Conservation (phyloP, 2,113 vertebrate species). For the Megaceryle torquata region DNA sequence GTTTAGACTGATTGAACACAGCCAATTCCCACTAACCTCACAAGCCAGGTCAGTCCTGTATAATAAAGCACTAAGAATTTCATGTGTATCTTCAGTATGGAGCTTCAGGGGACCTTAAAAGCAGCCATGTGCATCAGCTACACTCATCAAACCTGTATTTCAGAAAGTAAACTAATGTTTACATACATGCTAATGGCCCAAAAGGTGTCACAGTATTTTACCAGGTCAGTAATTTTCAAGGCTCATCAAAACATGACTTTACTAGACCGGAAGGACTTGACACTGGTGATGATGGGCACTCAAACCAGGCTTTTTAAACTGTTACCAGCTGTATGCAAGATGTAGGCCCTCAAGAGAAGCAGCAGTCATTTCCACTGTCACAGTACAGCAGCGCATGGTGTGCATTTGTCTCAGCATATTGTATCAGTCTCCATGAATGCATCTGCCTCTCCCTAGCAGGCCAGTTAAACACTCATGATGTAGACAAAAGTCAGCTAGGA, state of each 20-base stretch:
- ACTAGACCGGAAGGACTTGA: neutral
- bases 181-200: fast-evolving
- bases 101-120: neutral
- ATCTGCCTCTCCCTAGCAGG: neutral
- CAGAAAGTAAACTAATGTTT: neutral
- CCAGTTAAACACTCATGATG: neutral
- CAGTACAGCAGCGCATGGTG: fast-evolving
- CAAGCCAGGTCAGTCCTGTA: neutral
- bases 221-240: neutral
- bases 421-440: neutral
- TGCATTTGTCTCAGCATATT: neutral
- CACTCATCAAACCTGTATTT: neutral
- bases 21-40: neutral
- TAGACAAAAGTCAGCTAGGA: neutral
- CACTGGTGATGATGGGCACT: neutral
- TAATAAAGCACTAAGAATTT: neutral
- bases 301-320: neutral
- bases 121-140: neutral
- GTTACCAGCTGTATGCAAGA: neutral
- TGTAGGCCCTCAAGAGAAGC: neutral
- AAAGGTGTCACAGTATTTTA: neutral
- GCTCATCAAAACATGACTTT: neutral
- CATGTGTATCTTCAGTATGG: neutral
- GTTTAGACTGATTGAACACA: neutral
- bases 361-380: neutral